These are phyloP conservation scores for Ochotona princeps DNA, from an alignment of 2,113 vertebrate species.

Conservation along the genomic window DNA sequence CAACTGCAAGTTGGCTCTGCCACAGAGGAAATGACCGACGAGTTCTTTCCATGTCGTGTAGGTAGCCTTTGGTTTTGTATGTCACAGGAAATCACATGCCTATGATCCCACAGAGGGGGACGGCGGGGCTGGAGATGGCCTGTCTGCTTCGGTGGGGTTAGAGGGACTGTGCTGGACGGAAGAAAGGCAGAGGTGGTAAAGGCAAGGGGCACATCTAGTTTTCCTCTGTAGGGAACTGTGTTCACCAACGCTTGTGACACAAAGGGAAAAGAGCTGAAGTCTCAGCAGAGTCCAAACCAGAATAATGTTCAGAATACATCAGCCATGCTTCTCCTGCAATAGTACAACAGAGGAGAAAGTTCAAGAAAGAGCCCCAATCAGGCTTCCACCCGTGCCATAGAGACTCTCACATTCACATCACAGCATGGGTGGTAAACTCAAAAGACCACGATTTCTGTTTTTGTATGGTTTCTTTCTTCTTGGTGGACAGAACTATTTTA, in stretches of 20 bases:
- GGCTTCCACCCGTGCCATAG: neutral
- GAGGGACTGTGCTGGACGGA: too few relatives aligned
- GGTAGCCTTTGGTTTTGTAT: too few relatives aligned
- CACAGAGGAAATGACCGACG: accelerated
- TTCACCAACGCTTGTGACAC: neutral
- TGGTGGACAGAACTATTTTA: neutral
- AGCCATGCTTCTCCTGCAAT: neutral
- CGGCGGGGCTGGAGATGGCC: accelerated
- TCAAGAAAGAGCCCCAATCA: neutral
- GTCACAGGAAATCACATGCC: neutral
- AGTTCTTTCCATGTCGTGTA: accelerated
- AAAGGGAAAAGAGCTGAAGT: neutral
- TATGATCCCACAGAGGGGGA: neutral
- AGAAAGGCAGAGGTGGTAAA: neutral
- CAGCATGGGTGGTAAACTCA: too few relatives aligned
- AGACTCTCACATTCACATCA: neutral
- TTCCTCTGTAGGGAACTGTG: neutral
- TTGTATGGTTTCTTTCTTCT: neutral
- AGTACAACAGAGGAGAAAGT: neutral
- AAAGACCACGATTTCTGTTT: neutral
- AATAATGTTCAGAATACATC: neutral
- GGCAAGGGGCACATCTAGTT: neutral
- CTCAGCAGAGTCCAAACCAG: neutral
- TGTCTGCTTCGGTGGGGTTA: accelerated
- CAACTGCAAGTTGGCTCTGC: neutral